Base-by-base conservation (phyloP, 1,140 invertebrate species). In the Microplitis mediator region DNA sequence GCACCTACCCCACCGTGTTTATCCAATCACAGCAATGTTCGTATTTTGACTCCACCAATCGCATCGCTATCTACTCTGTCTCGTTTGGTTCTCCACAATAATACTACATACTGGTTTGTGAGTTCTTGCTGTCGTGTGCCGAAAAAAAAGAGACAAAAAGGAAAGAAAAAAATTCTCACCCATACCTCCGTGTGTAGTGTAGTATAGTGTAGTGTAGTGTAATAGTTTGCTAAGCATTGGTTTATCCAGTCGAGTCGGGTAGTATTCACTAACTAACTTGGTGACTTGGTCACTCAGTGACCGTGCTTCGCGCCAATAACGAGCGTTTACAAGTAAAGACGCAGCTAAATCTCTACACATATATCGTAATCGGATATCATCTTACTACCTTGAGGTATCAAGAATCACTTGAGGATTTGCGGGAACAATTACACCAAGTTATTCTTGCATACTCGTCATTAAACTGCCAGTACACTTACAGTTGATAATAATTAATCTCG, bases 201-300 rank as follows among this genome's bases (percentile, higher is more conserved):
- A 23, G 23, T 23, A 23, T 23, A 23, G 23, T 23, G 2, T 23
- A 23, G 23, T 23, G 51, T 50, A 61, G 13, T 5, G 39, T 23
- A 34, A 51, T 52, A 68, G 62, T 34, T 56, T 72, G 54, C 70
- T 32, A 69, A 36, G 69, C 70, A 66, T 50, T 60, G 58, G 32
- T 36, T 23, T 23, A 54, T 65, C 34, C 65, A 56, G 11, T 62
- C 54, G 32, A 60, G 64, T 16, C 74, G 61, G 63, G 66, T 69
- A 72, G 74, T 65, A 60, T 68, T 74, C 67, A 34, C 50, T 75
- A 68, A 75, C 71, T 75, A 79, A 78, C 75, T 78, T 80, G 78
- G 74, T 77, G 77, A 82, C 78, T 82, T 79, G 78, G 76, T 82
- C 82, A 84, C 77, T 82, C 76, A 79, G 76, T 73, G 76, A 79